Evolutionary conservation across 2,113 vertebrate species (phyloP), one percentile per base, ranked within the genome.

Genomic region (Micronisus gabar): DNA sequence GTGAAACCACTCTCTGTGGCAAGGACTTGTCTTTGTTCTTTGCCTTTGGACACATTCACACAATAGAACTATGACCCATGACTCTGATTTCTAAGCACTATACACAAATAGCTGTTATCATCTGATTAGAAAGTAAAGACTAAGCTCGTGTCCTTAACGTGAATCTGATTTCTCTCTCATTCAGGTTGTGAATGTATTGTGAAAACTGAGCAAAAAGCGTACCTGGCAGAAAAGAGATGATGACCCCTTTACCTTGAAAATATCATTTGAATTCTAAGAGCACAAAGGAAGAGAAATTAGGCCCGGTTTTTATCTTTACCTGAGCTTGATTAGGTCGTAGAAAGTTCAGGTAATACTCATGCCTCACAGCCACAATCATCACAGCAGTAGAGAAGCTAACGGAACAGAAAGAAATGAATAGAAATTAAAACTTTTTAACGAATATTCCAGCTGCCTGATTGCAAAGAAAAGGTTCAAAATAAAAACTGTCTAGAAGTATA

Each of bases 381-480:
- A 91, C 83, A 96, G 95, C 88, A 86, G 88, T 85, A 94, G 86
- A 96, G 75, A 91, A 96, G n/a, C 67, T 95, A 92, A 88, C 14
- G 6, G 79, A 94, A 97, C 32, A 80, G 91, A 95, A 90, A 95
- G 83, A 91, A 94, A 95, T 91, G 62, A 93, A 96, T 86, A 83
- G 92, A 95, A 96, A 96, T 96, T 96, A 95, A 93, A 95, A 96
- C 56, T 91, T 96, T 94, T 93, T 81, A 96, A 89, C 32, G 3
- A 96, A 96, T 95, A 95, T 96, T 94, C 93, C 93, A 97, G 61
- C 50, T 96, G 89, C 68, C 84, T 97, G 95, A 96, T 97, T 97
- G 61, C 87, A 89, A 43, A 86, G 66, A 83, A 96, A 93, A 96
- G 40, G 67, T 92, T 95, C 68, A 88, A 88, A 96, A 92, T 86